Evolutionary conservation across 2,113 vertebrate genomes (phyloP).

Genomic region (Herpetotheres cachinnans): DNA sequence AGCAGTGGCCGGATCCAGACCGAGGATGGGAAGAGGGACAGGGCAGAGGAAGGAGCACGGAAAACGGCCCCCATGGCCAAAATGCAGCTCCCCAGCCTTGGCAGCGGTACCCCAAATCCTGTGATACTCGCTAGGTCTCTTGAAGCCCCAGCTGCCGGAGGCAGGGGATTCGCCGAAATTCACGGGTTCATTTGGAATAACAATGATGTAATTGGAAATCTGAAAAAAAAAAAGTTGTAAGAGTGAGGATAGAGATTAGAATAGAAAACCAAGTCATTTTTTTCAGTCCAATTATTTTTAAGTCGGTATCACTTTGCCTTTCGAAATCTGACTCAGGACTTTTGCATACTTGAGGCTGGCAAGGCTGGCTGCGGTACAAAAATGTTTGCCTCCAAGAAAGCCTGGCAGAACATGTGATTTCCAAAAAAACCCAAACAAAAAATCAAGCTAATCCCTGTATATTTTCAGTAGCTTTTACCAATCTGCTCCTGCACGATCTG

Average conservation of each 20-base stretch:
- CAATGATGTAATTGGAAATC: background rate
- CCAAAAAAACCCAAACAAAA: background rate
- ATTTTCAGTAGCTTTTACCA: background rate
- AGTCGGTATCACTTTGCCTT: background rate
- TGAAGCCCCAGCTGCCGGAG: background rate
- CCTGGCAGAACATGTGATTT: background rate
- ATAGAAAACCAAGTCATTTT: background rate
- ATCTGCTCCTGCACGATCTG: background rate
- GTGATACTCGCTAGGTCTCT: fast-evolving
- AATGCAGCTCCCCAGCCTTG: background rate
- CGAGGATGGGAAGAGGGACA: fast-evolving
- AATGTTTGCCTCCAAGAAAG: conserved; percentile 14
- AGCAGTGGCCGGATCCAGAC: fast-evolving
- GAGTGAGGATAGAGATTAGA: background rate
- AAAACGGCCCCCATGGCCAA: background rate
- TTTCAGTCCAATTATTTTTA: background rate
- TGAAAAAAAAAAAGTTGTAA: background rate
- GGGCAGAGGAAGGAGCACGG: background rate
- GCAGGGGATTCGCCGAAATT: background rate
- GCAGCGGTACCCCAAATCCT: background rate
- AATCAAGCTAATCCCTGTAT: background rate
- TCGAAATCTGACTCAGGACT: conserved; percentile 29
- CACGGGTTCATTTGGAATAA: fast-evolving
- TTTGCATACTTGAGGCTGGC: conserved; percentile 26
- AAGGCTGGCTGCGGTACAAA: background rate